Conservation (phyloP, 1,140 invertebrate genomes). For the Neotoxoptera formosana region DNA sequence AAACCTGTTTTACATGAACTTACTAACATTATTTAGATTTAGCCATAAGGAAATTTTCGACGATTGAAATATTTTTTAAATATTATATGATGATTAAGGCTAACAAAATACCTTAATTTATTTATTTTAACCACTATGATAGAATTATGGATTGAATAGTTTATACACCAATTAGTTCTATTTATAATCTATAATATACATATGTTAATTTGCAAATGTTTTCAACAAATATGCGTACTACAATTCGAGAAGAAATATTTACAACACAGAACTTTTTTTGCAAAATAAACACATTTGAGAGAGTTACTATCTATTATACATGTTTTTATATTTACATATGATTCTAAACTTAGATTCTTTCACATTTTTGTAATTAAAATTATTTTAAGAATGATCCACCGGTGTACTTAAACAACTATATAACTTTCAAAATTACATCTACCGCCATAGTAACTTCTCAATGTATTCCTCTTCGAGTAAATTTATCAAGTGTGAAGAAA, state of each 20-base stretch:
- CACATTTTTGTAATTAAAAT: background rate
- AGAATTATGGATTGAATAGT: slow-evolving; percentile 1
- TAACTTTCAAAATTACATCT: background rate
- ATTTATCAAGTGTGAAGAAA: background rate
- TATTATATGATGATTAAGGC: background rate
- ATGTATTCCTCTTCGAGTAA: background rate
- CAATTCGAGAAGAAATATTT: background rate
- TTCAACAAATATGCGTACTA: background rate
- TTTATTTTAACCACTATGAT: background rate
- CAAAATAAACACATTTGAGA: slow-evolving; percentile 17
- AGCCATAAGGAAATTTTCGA: background rate
- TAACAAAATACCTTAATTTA: background rate
- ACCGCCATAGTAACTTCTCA: background rate
- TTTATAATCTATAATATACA: background rate
- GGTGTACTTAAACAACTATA: background rate
- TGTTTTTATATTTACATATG: background rate
- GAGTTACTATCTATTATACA: background rate
- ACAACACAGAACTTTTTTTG: background rate
- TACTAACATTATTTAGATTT: slow-evolving; percentile 11
- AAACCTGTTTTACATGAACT: background rate
- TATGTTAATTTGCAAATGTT: background rate
- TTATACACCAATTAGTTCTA: background rate
- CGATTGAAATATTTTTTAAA: background rate
- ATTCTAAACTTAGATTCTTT: slow-evolving; percentile 1
- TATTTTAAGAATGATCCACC: slow-evolving; percentile 11